phyloP scores from a whole-genome alignment of 2,888 invertebrate genomes.

The Acrobasis suavella region DNA sequence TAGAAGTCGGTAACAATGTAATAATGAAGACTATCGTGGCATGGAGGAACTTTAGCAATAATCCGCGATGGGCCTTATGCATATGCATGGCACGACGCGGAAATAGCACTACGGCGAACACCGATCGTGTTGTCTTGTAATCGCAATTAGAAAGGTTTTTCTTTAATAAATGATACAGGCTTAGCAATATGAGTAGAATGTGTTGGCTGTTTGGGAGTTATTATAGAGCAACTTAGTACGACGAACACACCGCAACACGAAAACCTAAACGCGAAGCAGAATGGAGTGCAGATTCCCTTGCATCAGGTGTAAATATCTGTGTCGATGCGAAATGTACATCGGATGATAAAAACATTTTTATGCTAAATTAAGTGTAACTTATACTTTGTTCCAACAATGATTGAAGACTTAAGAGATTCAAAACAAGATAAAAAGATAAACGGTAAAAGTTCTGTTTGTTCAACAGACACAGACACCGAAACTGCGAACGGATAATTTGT shows the following conservation, averaged over 20 bases:
- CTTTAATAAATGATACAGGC: no score
- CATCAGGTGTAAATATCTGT: no score
- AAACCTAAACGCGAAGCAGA: no score
- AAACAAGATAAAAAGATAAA: slow-evolving; percentile 6
- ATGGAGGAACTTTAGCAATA: slow-evolving; percentile 16
- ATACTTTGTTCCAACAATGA: not conserved
- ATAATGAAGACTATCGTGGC: not conserved
- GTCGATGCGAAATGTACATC: no score
- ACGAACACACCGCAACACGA: no score
- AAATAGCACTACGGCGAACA: slow-evolving; percentile 4
- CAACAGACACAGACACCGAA: not conserved
- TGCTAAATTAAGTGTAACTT: no score
- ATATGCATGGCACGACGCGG: slow-evolving; percentile 16
- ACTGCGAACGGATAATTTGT: slow-evolving; percentile 12
- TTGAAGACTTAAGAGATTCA: not conserved
- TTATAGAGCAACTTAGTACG: no score
- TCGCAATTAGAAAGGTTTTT: no score
- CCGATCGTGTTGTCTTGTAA: not conserved
- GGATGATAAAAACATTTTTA: no score
- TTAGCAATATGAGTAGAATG: no score
- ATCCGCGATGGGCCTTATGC: slow-evolving; percentile 5
- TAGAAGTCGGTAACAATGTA: slow-evolving; percentile 6
- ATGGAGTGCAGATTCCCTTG: no score
- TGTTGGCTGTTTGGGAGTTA: no score
- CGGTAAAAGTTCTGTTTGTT: slow-evolving; percentile 14